These are phyloP conservation scores for Chrysodeixis includens DNA, from an alignment of 2,888 invertebrate genomes.

Conservation along the genomic window DNA sequence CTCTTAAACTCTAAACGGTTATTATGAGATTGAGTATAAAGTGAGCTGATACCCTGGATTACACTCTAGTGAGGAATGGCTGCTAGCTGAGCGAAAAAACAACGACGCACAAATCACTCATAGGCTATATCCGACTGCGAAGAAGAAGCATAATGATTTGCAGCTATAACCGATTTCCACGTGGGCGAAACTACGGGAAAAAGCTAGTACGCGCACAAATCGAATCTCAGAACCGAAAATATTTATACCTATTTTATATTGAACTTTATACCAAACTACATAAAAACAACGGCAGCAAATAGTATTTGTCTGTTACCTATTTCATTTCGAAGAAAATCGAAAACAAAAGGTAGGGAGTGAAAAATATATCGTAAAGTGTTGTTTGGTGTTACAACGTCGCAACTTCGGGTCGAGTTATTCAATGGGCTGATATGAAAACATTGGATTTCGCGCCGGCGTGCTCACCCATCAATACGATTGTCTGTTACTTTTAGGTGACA, in stretches of 20 bases:
- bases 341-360: slow-evolving; percentile 19
- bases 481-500: slow-evolving; percentile 44
- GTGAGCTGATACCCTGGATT: too few relatives aligned
- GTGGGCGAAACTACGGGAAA: too few relatives aligned
- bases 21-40: too few relatives aligned
- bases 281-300: not conserved
- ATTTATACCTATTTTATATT: not conserved
- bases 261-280: slow-evolving; percentile 6
- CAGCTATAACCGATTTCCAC: too few relatives aligned
- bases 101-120: too few relatives aligned
- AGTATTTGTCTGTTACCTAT: slow-evolving; percentile 13
- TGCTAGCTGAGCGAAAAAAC: too few relatives aligned
- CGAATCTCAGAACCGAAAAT: not conserved
- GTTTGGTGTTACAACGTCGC: slow-evolving; percentile 28
- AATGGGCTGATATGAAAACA: slow-evolving; percentile 59
- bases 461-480: slow-evolving; percentile 62
- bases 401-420: slow-evolving; percentile 53
- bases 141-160: too few relatives aligned
- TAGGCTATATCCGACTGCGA: too few relatives aligned
- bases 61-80: too few relatives aligned
- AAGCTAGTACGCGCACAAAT: too few relatives aligned
- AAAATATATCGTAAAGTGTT: slow-evolving; percentile 37
- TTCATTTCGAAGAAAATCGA: slow-evolving; percentile 25
- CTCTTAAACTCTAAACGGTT: too few relatives aligned
- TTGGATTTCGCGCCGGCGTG: slow-evolving; percentile 61